These are phyloP conservation scores for Trichoplusia ni DNA, from an alignment of 1,140 invertebrate genomes.

Conservation along the genomic window DNA sequence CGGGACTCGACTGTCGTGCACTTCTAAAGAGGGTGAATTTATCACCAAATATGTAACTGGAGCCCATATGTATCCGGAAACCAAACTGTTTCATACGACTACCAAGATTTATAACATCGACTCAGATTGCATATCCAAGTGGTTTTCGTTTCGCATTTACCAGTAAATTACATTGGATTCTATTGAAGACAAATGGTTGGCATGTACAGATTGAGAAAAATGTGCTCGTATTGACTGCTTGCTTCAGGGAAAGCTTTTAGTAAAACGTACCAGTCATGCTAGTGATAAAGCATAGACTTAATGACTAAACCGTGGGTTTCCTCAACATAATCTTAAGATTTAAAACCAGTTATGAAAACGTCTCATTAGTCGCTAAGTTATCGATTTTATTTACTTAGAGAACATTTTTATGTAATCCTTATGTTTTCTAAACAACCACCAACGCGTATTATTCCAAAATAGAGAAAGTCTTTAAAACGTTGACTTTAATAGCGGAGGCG, in stretches of 20 bases:
- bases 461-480: slow-evolving; percentile 16
- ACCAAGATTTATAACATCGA: slow-evolving; percentile 55
- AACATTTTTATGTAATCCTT: not conserved
- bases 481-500: not conserved
- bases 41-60: slow-evolving; percentile 41
- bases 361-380: not conserved
- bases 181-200: slow-evolving; percentile 28
- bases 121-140: slow-evolving; percentile 46
- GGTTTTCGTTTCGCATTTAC: slow-evolving; percentile 32
- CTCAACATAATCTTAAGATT: not conserved
- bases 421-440: not conserved
- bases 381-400: no score
- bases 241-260: slow-evolving; percentile 7
- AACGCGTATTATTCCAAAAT: slow-evolving; percentile 5
- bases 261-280: not conserved
- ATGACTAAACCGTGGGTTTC: not conserved
- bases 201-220: slow-evolving; percentile 15
- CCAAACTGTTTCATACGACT: slow-evolving; percentile 40
- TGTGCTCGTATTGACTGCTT: slow-evolving; percentile 19
- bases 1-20: slow-evolving; percentile 2
- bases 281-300: not conserved
- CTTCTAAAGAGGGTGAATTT: slow-evolving; percentile 43
- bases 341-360: not conserved
- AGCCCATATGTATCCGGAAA: slow-evolving; percentile 34
- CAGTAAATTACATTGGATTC: slow-evolving; percentile 39